These are phyloP conservation scores for Ruditapes philippinarum DNA, from an alignment of 1,140 invertebrate species.

Conservation along the genomic window DNA sequence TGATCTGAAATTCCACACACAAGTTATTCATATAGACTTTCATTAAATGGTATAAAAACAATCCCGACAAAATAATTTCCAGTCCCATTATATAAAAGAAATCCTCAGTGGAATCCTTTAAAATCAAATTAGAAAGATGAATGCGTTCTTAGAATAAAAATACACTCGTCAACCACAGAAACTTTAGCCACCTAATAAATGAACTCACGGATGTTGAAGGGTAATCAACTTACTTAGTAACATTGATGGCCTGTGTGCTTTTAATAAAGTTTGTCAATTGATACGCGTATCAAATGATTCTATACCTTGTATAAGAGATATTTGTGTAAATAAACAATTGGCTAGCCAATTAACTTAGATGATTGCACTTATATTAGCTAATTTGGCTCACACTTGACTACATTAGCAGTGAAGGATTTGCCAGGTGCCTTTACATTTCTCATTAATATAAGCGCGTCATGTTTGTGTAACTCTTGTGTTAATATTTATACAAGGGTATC, in stretches of 20 bases:
- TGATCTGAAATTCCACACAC: no score
- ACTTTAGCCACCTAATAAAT: no score
- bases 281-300: background rate
- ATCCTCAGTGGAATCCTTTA: no score
- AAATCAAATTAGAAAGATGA: no score
- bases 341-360: background rate
- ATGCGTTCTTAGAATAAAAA: no score
- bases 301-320: background rate
- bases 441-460: background rate
- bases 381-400: background rate
- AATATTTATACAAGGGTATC: background rate
- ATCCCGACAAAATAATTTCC: no score
- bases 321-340: constrained; percentile 23
- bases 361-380: constrained; percentile 2
- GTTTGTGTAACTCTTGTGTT: constrained; percentile 1
- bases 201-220: no score
- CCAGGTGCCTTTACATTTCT: background rate
- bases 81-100: no score
- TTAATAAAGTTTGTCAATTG: background rate
- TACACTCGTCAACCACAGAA: no score
- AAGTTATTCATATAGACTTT: no score
- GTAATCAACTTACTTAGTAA: no score
- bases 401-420: background rate
- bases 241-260: background rate
- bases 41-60: no score